These are phyloP conservation scores for Athripsodes cinereus DNA, from an alignment of 2,888 invertebrate genomes.

Conservation along the genomic window DNA sequence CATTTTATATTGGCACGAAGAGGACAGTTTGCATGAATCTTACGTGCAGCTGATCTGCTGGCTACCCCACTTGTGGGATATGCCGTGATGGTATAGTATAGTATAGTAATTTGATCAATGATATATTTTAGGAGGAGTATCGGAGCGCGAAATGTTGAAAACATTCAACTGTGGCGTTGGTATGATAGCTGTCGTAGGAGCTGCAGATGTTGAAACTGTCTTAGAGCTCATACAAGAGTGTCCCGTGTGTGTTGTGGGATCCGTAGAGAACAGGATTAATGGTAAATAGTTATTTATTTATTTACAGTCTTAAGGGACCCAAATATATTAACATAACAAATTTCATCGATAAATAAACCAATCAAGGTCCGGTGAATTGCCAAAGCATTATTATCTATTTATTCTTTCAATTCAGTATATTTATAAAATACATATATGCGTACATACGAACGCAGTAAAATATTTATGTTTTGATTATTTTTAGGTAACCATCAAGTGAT, in stretches of 20 bases:
- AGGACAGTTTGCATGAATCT: too few relatives aligned
- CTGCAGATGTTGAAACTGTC: slow-evolving; percentile 48
- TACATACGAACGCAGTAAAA: too few relatives aligned
- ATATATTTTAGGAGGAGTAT: slow-evolving; percentile 57
- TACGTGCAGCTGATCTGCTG: too few relatives aligned
- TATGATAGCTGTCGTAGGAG: slow-evolving; percentile 69
- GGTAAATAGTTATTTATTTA: slow-evolving; percentile 21
- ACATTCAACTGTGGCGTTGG: slow-evolving; percentile 97
- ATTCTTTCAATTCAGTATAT: neutral
- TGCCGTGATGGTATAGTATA: too few relatives aligned
- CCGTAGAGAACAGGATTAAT: slow-evolving; percentile 34
- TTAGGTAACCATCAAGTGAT: slow-evolving; percentile 50
- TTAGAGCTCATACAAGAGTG: slow-evolving; percentile 32
- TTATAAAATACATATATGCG: too few relatives aligned
- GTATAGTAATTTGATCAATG: neutral
- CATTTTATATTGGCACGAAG: too few relatives aligned
- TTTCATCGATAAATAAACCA: too few relatives aligned
- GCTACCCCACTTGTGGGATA: too few relatives aligned
- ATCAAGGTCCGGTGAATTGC: neutral
- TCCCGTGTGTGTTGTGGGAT: slow-evolving; percentile 42
- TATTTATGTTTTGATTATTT: slow-evolving; percentile 14
- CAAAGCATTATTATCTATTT: neutral
- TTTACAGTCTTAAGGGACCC: too few relatives aligned
- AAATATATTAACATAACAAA: too few relatives aligned
- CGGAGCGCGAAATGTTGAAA: slow-evolving; percentile 72